Evolutionary conservation across 1,140 invertebrate species (phyloP).

Genomic region (Galleria mellonella): DNA sequence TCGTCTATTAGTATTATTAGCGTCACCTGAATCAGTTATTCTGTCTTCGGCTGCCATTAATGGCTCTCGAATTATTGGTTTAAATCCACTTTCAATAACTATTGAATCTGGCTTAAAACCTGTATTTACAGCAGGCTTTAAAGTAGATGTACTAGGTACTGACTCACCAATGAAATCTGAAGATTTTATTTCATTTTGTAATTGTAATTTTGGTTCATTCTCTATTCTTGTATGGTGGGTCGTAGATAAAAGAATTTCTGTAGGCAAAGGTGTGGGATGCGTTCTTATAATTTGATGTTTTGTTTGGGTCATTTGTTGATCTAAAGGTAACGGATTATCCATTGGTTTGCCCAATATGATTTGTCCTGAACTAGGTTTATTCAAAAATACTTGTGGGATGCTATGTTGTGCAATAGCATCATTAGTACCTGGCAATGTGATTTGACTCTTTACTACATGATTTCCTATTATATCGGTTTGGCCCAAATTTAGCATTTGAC

Average conservation of each 20-base stretch:
- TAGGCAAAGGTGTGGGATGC: conserved; percentile 22
- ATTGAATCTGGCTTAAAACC: conserved; percentile 87
- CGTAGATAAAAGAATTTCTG: too few species aligned
- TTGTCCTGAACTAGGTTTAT: conserved; percentile 46
- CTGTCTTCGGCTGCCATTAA: conserved; percentile 72
- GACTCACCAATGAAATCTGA: conserved; percentile 72
- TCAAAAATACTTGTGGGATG: conserved; percentile 38
- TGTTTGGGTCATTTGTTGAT: conserved; percentile 61
- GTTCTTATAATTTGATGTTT: conserved; percentile 36
- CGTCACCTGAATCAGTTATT: conserved; percentile 62
- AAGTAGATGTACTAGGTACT: conserved; percentile 32
- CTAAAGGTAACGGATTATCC: conserved; percentile 62
- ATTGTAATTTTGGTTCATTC: conserved; percentile 19
- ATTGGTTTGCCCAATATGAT: conserved; percentile 71
- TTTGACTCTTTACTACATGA: conserved; percentile 68
- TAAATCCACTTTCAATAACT: conserved; percentile 88
- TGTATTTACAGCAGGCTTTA: conserved; percentile 77
- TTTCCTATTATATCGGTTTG: conserved; percentile 67
- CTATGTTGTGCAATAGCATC: conserved; percentile 46
- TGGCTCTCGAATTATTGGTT: conserved; percentile 82
- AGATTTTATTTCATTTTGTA: conserved; percentile 57
- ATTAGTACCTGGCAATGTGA: conserved; percentile 43
- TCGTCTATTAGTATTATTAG: conserved; percentile 61
- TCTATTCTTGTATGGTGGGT: conserved; percentile 21
- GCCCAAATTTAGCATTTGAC: conserved; percentile 62